phyloP scores from a whole-genome alignment of 2,113 vertebrate genomes.

The Barbus barbus region DNA sequence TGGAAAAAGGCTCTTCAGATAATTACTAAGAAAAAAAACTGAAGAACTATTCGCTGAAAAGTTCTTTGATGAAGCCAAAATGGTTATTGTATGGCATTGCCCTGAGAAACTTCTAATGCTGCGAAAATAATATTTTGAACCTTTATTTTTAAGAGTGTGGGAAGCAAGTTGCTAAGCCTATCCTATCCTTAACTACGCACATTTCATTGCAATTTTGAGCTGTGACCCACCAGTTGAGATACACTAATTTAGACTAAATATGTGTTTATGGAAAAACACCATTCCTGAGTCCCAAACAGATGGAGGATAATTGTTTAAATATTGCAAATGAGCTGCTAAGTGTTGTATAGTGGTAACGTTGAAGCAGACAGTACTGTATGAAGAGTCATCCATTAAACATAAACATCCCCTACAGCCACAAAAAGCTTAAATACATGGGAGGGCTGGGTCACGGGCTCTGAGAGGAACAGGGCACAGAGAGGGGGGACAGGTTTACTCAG shows the following conservation, averaged over 20 bases:
- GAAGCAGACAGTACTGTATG: constrained; percentile 62
- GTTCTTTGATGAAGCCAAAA: background rate
- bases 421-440: constrained; percentile 71
- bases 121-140: background rate
- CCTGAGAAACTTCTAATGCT: background rate
- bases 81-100: background rate
- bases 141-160: background rate
- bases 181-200: background rate
- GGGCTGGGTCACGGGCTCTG: constrained; percentile 63
- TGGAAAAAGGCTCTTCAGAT: background rate
- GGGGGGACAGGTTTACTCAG: constrained; percentile 65
- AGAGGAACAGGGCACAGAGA: constrained; percentile 61
- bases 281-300: constrained; percentile 15
- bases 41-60: background rate
- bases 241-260: constrained; percentile 26
- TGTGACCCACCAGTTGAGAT: constrained; percentile 4
- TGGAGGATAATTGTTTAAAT: constrained; percentile 36
- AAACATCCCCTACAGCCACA: constrained; percentile 72
- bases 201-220: background rate
- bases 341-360: constrained; percentile 34
- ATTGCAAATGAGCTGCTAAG: constrained; percentile 33
- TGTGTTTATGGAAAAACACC: constrained; percentile 21
- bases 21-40: background rate
- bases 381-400: constrained; percentile 76
- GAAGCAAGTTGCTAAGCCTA: background rate